A percentile compares a stretch with the other conserved stretches of the same genome.
These are phyloP conservation scores for Apodemus agrarius DNA, from an alignment of 2,797 vertebrate species.

Conservation along the genomic window DNA sequence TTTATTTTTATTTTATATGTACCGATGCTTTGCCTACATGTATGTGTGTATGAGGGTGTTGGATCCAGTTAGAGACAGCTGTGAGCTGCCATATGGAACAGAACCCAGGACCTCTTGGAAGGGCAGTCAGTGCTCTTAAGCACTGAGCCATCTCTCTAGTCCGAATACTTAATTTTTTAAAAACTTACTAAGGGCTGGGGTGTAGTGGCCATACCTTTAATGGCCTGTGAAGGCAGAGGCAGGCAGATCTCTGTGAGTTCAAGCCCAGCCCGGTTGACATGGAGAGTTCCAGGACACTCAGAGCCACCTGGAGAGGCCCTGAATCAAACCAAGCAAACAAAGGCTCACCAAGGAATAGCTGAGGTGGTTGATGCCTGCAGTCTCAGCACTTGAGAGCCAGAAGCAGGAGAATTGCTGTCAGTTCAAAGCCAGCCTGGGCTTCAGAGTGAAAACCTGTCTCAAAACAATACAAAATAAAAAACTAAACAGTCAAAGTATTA, in stretches of 20 bases:
- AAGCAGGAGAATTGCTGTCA: neutral
- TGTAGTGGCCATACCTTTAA: neutral
- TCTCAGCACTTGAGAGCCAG: neutral
- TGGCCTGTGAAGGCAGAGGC: neutral
- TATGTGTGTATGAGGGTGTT: neutral
- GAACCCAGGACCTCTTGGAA: neutral
- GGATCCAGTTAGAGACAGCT: neutral
- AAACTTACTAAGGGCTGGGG: neutral
- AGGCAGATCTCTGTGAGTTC: neutral
- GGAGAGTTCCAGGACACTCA: too few relatives aligned
- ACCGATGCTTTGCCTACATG: neutral
- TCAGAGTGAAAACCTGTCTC: neutral
- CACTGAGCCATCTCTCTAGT: neutral
- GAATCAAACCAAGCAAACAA: neutral
- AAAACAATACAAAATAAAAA: neutral
- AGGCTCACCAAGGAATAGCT: neutral
- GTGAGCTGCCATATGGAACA: neutral
- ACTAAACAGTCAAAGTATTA: neutral
- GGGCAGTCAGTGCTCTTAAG: neutral
- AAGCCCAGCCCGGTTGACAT: neutral
- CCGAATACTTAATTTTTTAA: neutral
- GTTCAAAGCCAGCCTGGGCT: neutral
- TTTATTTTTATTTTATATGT: neutral
- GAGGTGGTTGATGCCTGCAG: neutral
- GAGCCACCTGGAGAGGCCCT: neutral